Evolutionary conservation across 1,140 invertebrate species (phyloP).

Genomic region (Ostrea edulis): DNA sequence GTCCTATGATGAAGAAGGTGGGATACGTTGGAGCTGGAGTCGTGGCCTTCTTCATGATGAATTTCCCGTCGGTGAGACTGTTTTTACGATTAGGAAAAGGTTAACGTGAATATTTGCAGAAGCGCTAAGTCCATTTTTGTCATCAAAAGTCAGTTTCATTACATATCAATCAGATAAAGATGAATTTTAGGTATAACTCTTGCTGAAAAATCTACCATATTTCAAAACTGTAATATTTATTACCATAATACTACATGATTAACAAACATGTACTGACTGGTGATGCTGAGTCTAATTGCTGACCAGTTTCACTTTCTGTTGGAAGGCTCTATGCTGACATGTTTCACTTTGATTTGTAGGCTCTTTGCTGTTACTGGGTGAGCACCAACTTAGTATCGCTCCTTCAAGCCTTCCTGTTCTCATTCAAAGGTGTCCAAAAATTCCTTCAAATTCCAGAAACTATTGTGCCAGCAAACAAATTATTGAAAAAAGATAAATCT

Average conservation of each 20-base stretch:
- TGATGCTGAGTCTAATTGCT: no score
- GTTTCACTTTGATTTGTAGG: constrained; percentile 81
- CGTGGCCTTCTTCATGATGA: constrained; percentile 91
- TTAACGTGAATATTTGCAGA: no score
- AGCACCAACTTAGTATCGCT: constrained; percentile 94
- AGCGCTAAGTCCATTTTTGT: no score
- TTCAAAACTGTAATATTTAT: not conserved
- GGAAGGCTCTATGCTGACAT: constrained; percentile 89
- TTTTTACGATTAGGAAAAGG: not conserved
- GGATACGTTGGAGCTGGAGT: constrained; percentile 88
- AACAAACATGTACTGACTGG: not conserved
- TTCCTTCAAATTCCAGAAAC: constrained; percentile 86
- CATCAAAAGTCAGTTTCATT: no score
- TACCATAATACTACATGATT: not conserved
- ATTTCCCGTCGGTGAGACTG: constrained; percentile 90
- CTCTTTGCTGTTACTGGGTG: constrained; percentile 94
- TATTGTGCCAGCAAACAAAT: not conserved
- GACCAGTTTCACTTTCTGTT: constrained; percentile 3
- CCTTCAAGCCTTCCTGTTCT: constrained; percentile 89
- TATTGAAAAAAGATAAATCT: not conserved
- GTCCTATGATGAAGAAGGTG: constrained; percentile 85
- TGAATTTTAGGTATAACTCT: no score
- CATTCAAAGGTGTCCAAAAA: constrained; percentile 86
- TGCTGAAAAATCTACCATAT: not conserved
- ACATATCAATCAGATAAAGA: no score